A percentile compares a stretch with the other conserved stretches of the same genome.
These are phyloP conservation scores for Zaprionus africanus DNA, from an alignment of 1,140 invertebrate genomes.

Conservation along the genomic window DNA sequence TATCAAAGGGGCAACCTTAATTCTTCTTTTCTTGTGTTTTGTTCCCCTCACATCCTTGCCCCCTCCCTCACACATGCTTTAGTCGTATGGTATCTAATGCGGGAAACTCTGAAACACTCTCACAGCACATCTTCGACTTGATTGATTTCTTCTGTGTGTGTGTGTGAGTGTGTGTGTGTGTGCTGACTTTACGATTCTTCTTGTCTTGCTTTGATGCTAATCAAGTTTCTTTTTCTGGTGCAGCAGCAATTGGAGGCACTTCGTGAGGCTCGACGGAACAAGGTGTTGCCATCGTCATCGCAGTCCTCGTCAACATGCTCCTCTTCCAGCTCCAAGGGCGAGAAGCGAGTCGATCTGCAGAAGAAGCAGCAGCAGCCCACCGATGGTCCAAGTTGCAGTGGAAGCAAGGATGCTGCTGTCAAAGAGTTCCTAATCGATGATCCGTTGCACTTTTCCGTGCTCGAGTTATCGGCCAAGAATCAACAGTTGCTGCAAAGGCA, in stretches of 20 bases:
- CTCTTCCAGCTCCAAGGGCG: slow-evolving; percentile 27
- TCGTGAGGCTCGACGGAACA: slow-evolving; percentile 28
- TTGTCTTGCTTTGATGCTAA: not conserved
- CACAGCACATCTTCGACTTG: too few species aligned
- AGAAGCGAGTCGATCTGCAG: slow-evolving; percentile 29
- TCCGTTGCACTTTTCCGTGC: slow-evolving; percentile 56
- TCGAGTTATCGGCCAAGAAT: slow-evolving; percentile 51
- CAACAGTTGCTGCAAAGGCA: slow-evolving; percentile 43
- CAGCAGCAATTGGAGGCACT: slow-evolving; percentile 39
- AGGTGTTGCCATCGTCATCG: slow-evolving; percentile 8
- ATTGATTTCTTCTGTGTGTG: not conserved
- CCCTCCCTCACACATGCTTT: too few species aligned
- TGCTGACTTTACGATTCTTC: not conserved
- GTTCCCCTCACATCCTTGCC: too few species aligned
- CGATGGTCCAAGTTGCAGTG: not conserved
- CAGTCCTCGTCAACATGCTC: not conserved
- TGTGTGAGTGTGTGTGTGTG: not conserved
- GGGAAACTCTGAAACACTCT: too few species aligned
- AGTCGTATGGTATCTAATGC: too few species aligned
- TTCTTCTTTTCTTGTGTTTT: too few species aligned
- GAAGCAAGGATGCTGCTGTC: slow-evolving; percentile 24
- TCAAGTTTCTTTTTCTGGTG: not conserved
- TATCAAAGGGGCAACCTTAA: too few species aligned
- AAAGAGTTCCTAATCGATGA: slow-evolving; percentile 75
- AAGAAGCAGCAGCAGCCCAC: slow-evolving; percentile 19